These are phyloP conservation scores for Oophaga sylvatica DNA, from an alignment of 2,797 vertebrate genomes.

Conservation along the genomic window DNA sequence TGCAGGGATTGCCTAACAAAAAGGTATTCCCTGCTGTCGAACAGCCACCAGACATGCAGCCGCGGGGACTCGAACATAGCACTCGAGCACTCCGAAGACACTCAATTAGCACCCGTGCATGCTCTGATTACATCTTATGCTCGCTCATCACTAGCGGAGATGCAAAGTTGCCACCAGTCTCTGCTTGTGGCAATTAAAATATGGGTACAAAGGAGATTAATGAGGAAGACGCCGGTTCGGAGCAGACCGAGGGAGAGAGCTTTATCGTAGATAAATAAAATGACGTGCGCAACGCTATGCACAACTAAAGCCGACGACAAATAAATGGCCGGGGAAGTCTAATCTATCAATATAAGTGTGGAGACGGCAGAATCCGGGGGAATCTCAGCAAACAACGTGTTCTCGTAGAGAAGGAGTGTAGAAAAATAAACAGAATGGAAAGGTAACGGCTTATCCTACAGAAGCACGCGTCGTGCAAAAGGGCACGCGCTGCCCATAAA, in stretches of 20 bases:
- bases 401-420: constrained; percentile 21
- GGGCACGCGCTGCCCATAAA: not conserved
- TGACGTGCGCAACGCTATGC: not conserved
- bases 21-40: too few relatives aligned
- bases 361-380: not conserved
- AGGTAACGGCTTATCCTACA: constrained; percentile 27
- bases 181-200: not conserved
- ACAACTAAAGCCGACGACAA: not conserved
- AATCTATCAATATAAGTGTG: constrained; percentile 26
- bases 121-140: too few relatives aligned
- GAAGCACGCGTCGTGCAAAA: constrained; percentile 20
- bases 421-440: not conserved
- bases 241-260: not conserved
- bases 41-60: too few relatives aligned
- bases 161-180: not conserved
- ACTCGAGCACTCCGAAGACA: too few relatives aligned
- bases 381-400: constrained; percentile 34
- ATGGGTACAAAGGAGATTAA: not conserved
- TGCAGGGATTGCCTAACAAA: too few relatives aligned
- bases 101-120: too few relatives aligned
- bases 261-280: constrained; percentile 15
- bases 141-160: too few relatives aligned
- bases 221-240: not conserved
- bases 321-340: constrained; percentile 11
- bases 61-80: too few relatives aligned